Base-by-base conservation (phyloP, 2,888 invertebrate genomes). In the Standfussiana lucernea region DNA sequence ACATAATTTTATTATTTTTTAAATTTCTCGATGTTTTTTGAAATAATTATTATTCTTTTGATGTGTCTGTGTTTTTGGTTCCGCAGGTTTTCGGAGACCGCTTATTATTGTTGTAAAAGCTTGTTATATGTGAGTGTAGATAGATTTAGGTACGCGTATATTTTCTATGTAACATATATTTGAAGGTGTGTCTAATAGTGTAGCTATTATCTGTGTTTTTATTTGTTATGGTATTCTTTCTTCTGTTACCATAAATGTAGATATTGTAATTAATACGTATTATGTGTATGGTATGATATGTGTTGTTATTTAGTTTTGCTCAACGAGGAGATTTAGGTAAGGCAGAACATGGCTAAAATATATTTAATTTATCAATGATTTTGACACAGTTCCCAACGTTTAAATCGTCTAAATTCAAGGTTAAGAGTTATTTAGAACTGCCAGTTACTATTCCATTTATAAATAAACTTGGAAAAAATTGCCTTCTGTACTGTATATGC, bases 61-160 rank as follows among this genome's bases (percentile, higher is more conserved):
- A 70, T 73, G 82, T 90, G 83, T 90, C 78, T 78, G 84, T 90
- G 85, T 86, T 79, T 88, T 88, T 77, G 50, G 79, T 89, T 84
- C 72, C 67, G 79, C 73, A 82, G 80, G 77, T 83, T 88, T 84
- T 75, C 82, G 84, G 80, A 79, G 75, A 79, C 79, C 56, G 90
- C 91, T 89, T 89, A 72, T 89, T 88, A 88, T 88, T 84, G 88
- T 84, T 84, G 90, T 90, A 77, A 40, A 75, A 88, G 92, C 92
- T 92, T 89, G 89, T 88, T 91, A 75, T 79, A 86, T 90, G 86
- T 90, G 82, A 80, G 79, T 86, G 92, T 91, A 92, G 92, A 89
- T 92, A 91, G 78, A 89, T 75, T 75, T 88, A 88, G 86, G 86
- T 89, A 90, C 88, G 91, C 79, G 79, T 87, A 87, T 82, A 84